Conservation (phyloP, 2,113 vertebrate genomes). For the Monopterus albus region DNA sequence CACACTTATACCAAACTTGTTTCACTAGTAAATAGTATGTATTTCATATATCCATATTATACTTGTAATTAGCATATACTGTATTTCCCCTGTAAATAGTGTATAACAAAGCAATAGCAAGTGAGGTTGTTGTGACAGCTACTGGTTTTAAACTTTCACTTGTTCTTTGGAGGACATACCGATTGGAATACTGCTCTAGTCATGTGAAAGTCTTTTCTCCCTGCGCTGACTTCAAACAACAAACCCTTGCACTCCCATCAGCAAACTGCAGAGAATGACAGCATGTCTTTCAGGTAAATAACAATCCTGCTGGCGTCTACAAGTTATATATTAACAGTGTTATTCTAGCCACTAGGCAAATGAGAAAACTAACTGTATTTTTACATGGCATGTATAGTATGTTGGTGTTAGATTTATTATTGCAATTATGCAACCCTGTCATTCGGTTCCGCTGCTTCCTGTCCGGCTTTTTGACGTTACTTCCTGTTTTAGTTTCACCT, state of each 20-base stretch:
- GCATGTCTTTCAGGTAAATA: conserved; percentile 33
- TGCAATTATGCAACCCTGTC: background rate
- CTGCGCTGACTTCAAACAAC: background rate
- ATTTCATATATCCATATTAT: no score
- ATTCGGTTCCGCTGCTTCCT: no score
- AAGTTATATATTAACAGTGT: background rate
- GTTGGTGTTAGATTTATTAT: background rate
- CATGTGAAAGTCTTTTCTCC: background rate
- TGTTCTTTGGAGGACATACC: background rate
- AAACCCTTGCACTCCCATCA: background rate
- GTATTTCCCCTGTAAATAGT: background rate
- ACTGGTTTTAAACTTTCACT: background rate
- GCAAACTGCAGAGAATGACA: conserved; percentile 40
- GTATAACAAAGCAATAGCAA: background rate
- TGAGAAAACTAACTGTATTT: background rate
- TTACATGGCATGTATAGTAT: background rate
- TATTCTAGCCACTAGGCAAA: background rate
- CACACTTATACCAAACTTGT: no score
- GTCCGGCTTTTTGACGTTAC: no score
- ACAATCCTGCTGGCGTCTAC: background rate
- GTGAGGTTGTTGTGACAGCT: background rate
- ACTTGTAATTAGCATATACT: no score
- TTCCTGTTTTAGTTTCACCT: no score
- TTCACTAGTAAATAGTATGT: no score
- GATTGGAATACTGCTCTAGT: background rate